Percentiles rank a stretch among this genome's conserved stretches.
Evolutionary conservation across 2,888 invertebrate genomes (phyloP).

Genomic region (Oxytorus armatus): DNA sequence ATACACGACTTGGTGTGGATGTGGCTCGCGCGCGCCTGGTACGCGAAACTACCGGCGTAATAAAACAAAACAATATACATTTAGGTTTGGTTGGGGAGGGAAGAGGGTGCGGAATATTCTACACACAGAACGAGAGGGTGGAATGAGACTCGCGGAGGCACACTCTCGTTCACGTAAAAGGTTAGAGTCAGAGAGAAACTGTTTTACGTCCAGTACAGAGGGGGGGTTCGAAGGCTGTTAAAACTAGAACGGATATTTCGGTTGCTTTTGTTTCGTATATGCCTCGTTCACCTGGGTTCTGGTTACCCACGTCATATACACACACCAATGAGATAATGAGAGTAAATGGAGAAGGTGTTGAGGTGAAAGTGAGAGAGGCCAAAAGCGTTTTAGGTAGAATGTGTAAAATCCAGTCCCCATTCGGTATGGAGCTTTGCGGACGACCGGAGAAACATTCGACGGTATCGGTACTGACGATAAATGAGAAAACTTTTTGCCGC

Average conservation of each 20-base stretch:
- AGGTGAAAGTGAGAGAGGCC: constrained; percentile 9
- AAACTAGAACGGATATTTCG: constrained; percentile 80
- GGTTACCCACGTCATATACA: constrained; percentile 29
- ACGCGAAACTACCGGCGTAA: constrained; percentile 75
- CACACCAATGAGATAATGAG: constrained; percentile 7
- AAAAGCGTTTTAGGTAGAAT: constrained; percentile 65
- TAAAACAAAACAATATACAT: constrained; percentile 81
- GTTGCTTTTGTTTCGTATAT: constrained; percentile 70
- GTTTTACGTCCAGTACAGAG: constrained; percentile 64
- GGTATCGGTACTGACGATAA: constrained; percentile 75
- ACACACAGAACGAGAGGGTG: constrained; percentile 23
- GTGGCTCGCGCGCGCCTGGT: constrained; percentile 74
- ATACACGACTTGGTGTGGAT: constrained; percentile 15
- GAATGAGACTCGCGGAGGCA: constrained; percentile 11
- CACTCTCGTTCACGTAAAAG: neutral
- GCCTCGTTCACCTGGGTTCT: constrained; percentile 45
- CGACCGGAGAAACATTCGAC: constrained; percentile 69
- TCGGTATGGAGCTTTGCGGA: constrained; percentile 23
- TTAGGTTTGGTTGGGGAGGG: constrained; percentile 60
- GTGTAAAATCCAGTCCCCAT: constrained; percentile 14
- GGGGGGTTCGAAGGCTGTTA: constrained; percentile 73
- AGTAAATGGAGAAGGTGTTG: constrained; percentile 43
- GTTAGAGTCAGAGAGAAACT: constrained; percentile 32
- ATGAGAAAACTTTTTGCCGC: constrained; percentile 77
- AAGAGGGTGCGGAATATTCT: constrained; percentile 25